Conservation (phyloP, 1,140 invertebrate genomes). For the Formica selysi region DNA sequence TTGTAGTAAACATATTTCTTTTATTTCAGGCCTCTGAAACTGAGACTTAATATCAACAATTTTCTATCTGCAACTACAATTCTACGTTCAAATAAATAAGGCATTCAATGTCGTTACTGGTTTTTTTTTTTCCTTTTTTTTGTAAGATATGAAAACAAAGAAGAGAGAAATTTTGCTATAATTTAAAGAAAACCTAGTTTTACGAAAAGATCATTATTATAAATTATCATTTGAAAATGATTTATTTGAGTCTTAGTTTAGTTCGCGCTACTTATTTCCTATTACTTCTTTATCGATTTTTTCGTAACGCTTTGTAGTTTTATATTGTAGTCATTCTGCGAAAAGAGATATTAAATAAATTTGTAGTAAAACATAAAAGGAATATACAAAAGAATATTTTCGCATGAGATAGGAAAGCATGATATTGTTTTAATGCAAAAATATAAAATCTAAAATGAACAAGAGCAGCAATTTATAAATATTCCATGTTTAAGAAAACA, state of each 20-base stretch:
- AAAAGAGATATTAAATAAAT: conserved; percentile 34
- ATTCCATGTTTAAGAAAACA: background rate
- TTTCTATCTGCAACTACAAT: conserved; percentile 75
- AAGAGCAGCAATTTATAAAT: background rate
- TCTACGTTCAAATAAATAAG: conserved; percentile 72
- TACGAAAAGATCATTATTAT: conserved; percentile 55
- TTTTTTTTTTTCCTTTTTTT: conserved; percentile 64
- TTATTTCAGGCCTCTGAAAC: conserved; percentile 84
- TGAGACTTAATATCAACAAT: conserved; percentile 82
- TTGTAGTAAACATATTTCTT: conserved; percentile 77
- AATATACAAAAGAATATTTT: conserved; percentile 55
- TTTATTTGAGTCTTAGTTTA: conserved; percentile 31
- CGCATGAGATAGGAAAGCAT: conserved; percentile 7
- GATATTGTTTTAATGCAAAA: conserved; percentile 19
- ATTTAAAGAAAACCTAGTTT: conserved; percentile 49
- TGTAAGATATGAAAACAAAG: conserved; percentile 64
- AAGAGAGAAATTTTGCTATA: conserved; percentile 55
- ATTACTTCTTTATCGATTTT: conserved; percentile 32
- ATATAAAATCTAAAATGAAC: background rate
- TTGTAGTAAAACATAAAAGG: conserved; percentile 32
- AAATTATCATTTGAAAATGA: conserved; percentile 50
- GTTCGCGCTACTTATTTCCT: conserved; percentile 39
- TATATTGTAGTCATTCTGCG: conserved; percentile 14
- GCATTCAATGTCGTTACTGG: conserved; percentile 66
- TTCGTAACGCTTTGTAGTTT: conserved; percentile 46